Base-by-base conservation (phyloP, 2,888 invertebrate genomes). In the Aromia moschata region DNA sequence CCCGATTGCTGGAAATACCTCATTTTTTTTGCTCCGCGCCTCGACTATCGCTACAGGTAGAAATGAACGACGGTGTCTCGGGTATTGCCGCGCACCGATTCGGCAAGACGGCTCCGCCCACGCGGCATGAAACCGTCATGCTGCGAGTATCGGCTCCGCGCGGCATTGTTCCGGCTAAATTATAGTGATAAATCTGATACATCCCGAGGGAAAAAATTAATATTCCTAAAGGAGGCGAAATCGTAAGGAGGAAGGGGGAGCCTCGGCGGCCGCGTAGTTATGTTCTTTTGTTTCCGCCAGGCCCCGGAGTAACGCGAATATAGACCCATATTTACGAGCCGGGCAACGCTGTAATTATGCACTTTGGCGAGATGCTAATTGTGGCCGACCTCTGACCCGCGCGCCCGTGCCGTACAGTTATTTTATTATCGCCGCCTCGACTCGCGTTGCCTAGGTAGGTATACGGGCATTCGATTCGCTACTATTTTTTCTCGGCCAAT, bases 321-420 rank as follows among this genome's bases (percentile, higher is more conserved):
- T 65, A 63, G 58, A 56, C 59, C 57, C 62, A 59, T 65, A 63
- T 62, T 62, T 65, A 62, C 54, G 57, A 58, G 58, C 41, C 31
- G 45, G 62, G n/a, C 53, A 55, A 61, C 61, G 58, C 64, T 65
- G 57, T 67, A 65, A 69, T 67, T 69, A 69, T 61, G 66, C 61
- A 65, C 67, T 67, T 64, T 64, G 58, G 60, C 65, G 62, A 65
- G 64, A 67, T 67, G 60, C 65, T 67, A 67, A 67, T 70, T 70
- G 69, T 58, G 61, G 52, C 53, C 65, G 65, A 70, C 65, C 68
- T 65, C 51, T 70, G 67, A 59, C 67, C 55, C 33, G 25, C 33
- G 25, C 33, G 33, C 5, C n/a, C 5, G 33, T 60, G 62, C 60
- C 44, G 57, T 65, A 65, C 67, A 65, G 67, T 67, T 67, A 65